phyloP scores from a whole-genome alignment of 1,140 invertebrate genomes.

The Rhyzopertha dominica region DNA sequence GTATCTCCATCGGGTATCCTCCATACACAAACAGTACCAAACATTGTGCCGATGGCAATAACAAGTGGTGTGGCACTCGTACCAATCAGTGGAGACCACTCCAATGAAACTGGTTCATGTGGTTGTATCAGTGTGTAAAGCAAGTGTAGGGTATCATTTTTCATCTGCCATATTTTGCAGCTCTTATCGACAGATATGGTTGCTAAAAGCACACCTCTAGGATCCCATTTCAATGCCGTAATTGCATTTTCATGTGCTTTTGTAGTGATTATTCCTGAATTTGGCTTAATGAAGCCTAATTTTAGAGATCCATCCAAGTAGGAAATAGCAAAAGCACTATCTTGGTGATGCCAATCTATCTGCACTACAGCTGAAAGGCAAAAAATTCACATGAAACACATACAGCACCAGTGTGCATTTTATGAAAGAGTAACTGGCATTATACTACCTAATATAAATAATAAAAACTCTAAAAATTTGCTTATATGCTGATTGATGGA shows the following conservation, averaged over 20 bases:
- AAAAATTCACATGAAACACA: conserved; percentile 12
- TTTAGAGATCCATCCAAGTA: conserved; percentile 55
- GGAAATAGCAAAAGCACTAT: conserved; percentile 52
- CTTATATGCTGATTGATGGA: too few species aligned
- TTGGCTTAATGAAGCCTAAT: conserved; percentile 44
- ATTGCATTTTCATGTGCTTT: conserved; percentile 50
- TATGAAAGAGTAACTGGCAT: too few species aligned
- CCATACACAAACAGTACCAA: conserved; percentile 54
- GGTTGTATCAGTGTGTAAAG: conserved; percentile 44
- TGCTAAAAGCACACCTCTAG: conserved; percentile 50
- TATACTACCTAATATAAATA: too few species aligned
- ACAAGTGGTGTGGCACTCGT: conserved; percentile 37
- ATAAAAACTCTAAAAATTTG: too few species aligned
- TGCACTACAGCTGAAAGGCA: conserved; percentile 52
- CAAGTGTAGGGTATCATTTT: conserved; percentile 41
- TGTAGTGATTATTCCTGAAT: conserved; percentile 43
- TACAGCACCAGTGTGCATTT: too few species aligned
- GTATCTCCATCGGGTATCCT: conserved; percentile 44
- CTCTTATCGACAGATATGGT: conserved; percentile 46
- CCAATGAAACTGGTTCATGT: conserved; percentile 45
- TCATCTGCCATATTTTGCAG: conserved; percentile 50
- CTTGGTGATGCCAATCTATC: conserved; percentile 54
- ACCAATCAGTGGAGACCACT: conserved; percentile 50
- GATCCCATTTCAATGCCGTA: conserved; percentile 50
- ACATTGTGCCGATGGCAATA: conserved; percentile 49